Base-by-base conservation (phyloP, 2,113 vertebrate species). In the Eulemur rufifrons region DNA sequence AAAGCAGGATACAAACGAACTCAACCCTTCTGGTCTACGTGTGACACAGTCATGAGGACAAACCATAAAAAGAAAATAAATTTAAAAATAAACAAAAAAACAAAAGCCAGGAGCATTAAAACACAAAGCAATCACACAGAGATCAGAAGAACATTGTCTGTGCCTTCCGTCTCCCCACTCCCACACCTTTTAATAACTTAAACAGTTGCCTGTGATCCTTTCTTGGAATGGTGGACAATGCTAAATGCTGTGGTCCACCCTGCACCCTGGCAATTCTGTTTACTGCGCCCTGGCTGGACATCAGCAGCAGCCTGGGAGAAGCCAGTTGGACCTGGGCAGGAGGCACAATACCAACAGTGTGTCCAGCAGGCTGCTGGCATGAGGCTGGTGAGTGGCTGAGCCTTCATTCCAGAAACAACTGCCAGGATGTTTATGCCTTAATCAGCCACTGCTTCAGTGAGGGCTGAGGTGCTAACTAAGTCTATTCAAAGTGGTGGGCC, bases 1-100 rank as follows among this genome's bases (percentile, higher is more conserved):
- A 94, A 95, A 74, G 50, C 54, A 87, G 52, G 69, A 86, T 34
- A 76, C 14, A 78, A 9, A 14, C 39, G 56, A 84, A 95, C 32
- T 80, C 63, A 78, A 27, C n/a, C 7, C 17, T 94, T 83, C 68
- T 74, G 8, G 45, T 68, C 47, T 68, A 54, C 6, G 61, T 76
- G 42, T 91, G 54, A 64, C 34, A 54, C 8, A 87, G 47, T 61
- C 83, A 88, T n/a, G 15, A 69, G 59, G 56, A 92, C 59, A 81
- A 66, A 74, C 21, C 27, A 47, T 74, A 71, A 80, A 87, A 64
- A 76, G 29, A 93, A 94, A 86, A 93, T 0, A 71, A 54, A 73
- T 45, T 56, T 86, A 80, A 78, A 93, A 90, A 86, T 71, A 90
- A 92, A 47, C n/a, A 92, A 92, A 86, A 42, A 68, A 10, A n/a